phyloP scores from a whole-genome alignment of 2,797 vertebrate species.

The Onychomys leucogaster region DNA sequence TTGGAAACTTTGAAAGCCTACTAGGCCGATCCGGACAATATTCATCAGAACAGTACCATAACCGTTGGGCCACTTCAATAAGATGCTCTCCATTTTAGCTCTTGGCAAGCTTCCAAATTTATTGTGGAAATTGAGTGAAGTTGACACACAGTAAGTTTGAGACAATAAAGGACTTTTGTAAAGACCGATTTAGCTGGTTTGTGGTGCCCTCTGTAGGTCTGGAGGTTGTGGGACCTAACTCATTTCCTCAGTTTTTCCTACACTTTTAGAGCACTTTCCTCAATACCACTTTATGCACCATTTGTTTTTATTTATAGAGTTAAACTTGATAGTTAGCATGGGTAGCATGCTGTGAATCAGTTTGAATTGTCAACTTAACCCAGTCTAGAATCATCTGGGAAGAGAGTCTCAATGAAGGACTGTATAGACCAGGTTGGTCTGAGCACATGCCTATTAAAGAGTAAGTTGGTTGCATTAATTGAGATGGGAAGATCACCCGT shows the following conservation, averaged over 20 bases:
- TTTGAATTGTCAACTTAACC: neutral
- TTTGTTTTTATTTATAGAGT: constrained; percentile 29
- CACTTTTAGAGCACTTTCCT: neutral
- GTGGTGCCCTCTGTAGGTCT: neutral
- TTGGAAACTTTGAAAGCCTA: neutral
- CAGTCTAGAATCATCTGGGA: neutral
- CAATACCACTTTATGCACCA: neutral
- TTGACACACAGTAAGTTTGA: neutral
- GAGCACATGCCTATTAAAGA: neutral
- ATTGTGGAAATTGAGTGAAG: neutral
- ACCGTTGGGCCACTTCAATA: neutral
- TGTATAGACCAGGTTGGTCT: neutral
- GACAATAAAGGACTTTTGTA: neutral
- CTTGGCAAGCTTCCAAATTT: neutral
- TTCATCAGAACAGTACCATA: neutral
- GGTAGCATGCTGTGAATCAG: neutral
- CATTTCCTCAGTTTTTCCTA: neutral
- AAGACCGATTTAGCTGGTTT: neutral
- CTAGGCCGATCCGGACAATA: neutral
- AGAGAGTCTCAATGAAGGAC: neutral
- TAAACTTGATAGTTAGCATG: neutral
- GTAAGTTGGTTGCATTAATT: neutral
- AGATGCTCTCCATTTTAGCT: neutral
- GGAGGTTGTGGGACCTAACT: neutral
- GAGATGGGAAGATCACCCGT: neutral